Evolutionary conservation across 92 coral and sea anemone species (phyloP), one percentile per base, ranked within the genome.

Genomic region (Epizoanthus rinbou): DNA sequence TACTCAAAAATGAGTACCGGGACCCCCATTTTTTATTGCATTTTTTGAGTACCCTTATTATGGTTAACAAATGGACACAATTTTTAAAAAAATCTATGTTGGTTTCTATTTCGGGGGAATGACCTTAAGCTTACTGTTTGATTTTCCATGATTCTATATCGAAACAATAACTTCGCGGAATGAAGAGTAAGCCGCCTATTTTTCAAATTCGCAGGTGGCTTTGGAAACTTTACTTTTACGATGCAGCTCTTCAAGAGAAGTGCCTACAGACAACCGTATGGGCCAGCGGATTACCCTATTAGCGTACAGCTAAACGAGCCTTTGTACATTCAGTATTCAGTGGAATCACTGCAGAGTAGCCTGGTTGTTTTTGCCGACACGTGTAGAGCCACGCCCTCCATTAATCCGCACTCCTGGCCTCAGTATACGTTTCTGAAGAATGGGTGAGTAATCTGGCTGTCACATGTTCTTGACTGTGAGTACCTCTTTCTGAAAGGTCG

Each of bases 221-320:
- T 80, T 81, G 89, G 89, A 10, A 86, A 86, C 81, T 80, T 86
- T 25, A 86, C 89, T 23, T 86, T 86, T 23, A 73, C 39, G n/a
- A 80, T 86, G 89, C 82, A 86, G 70, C 74, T 86, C 39, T 86
- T 31, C 86, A 80, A 64, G 74, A 72, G 76, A 65, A 41, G 54
- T 0, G 64, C 41, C 45, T 86, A 86, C 72, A 28, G 23, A 53
- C 74, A 75, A 16, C 81, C 86, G 25, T 86, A 71, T 18, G 15
- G 74, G 17, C 50, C 53, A 60, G 3, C 58, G 31, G 89, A 86
- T 33, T 86, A 86, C 65, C 89, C 89, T 64, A 71, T 86, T 15
- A 80, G 80, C 25, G 86, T 86, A 6, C 62, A 25, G 50, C 85
- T 86, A 15, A 74, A 62, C 50, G 73, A 86, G 35, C 80, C 37